Evolutionary conservation across 2,113 vertebrate species (phyloP).

Genomic region (Isurus oxyrinchus): DNA sequence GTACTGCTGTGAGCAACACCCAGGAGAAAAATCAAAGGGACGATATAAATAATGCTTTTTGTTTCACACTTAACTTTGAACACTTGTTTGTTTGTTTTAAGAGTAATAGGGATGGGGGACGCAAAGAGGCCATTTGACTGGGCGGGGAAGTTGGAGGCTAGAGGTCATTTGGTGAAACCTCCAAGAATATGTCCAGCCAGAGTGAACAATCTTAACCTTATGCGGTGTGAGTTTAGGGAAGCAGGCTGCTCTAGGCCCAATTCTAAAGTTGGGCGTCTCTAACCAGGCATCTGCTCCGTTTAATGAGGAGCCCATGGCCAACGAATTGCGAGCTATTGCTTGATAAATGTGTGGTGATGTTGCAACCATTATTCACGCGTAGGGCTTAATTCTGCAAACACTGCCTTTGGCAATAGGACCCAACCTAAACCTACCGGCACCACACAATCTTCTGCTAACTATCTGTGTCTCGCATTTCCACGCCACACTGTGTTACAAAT

Average conservation of each 20-base stretch:
- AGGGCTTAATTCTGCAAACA: neutral
- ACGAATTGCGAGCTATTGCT: neutral
- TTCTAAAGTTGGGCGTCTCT: neutral
- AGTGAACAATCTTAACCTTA: neutral
- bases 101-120: neutral
- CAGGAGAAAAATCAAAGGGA: neutral
- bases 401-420: too few relatives aligned
- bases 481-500: too few relatives aligned
- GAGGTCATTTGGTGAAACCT: neutral
- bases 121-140: neutral
- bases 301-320: neutral
- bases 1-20: neutral
- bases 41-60: neutral
- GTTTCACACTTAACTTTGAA: neutral
- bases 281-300: neutral
- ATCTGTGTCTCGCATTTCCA: neutral
- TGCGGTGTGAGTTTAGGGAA: neutral
- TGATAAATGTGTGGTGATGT: neutral
- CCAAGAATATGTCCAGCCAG: neutral
- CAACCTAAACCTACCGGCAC: too few relatives aligned
- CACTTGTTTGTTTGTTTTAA: neutral
- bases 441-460: neutral
- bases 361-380: too few relatives aligned
- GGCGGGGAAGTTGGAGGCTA: neutral
- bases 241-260: neutral